Evolutionary conservation across 2,888 invertebrate genomes (phyloP).

Genomic region (Drosophila neotestacea): DNA sequence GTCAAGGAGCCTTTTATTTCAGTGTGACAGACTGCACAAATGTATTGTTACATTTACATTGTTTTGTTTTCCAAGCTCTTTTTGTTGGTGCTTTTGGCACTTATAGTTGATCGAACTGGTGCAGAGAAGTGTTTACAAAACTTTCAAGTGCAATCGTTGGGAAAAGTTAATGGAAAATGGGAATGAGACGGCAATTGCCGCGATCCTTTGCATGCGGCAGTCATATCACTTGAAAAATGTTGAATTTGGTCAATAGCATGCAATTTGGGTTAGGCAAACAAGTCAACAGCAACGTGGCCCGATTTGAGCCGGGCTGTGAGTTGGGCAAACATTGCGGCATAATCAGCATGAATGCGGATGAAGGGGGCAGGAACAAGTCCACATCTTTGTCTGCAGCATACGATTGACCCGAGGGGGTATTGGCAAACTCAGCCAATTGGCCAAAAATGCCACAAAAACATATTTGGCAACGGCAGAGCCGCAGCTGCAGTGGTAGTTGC

Average conservation of each 20-base stretch:
- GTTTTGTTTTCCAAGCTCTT: conserved; percentile 28
- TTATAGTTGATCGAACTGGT: conserved; percentile 65
- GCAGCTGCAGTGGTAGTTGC: conserved; percentile 24
- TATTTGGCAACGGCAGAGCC: conserved; percentile 65
- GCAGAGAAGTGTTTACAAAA: conserved; percentile 59
- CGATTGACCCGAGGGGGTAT: conserved; percentile 56
- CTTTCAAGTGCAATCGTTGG: conserved; percentile 63
- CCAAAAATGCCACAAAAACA: conserved; percentile 76
- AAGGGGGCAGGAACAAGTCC: conserved; percentile 1
- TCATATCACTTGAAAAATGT: conserved; percentile 60
- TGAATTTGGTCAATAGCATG: conserved; percentile 73
- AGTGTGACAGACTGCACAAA: conserved; percentile 25
- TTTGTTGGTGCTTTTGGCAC: conserved; percentile 23
- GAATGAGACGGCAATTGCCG: conserved; percentile 37
- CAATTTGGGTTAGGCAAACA: conserved; percentile 80
- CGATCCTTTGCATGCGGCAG: conserved; percentile 22
- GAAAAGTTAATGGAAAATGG: conserved; percentile 56
- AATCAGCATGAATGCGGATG: conserved; percentile 53
- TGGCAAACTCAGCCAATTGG: conserved; percentile 66
- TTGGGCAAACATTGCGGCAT: conserved; percentile 71
- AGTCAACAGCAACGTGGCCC: conserved; percentile 36
- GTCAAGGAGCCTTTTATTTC: background rate
- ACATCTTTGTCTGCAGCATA: conserved; percentile 64
- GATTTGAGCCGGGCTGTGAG: conserved; percentile 13
- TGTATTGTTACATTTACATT: conserved; percentile 32